A percentile compares a stretch with the other conserved stretches of the same genome.
Evolutionary conservation across 2,113 vertebrate species (phyloP).

Genomic region (Cheilinus undulatus): DNA sequence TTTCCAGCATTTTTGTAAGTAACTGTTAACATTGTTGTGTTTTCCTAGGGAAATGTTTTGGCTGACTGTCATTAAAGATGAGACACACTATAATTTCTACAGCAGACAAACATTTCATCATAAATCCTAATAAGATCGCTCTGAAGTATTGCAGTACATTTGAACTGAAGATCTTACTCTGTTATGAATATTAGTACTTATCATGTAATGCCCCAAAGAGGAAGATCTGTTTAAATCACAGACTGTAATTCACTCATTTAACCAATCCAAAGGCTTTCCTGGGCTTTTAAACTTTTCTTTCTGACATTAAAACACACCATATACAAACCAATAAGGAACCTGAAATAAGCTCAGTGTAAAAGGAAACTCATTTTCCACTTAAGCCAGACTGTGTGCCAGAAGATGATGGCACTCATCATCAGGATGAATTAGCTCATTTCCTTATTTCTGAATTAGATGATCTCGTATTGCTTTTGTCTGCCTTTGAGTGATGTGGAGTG

Average conservation of each 20-base stretch:
- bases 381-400: slow-evolving; percentile 1
- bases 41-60: too few species aligned
- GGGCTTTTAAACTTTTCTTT: background rate
- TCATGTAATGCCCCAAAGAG: background rate
- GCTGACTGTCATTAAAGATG: too few species aligned
- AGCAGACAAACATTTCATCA: too few species aligned
- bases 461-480: slow-evolving; percentile 32
- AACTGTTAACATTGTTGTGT: too few species aligned
- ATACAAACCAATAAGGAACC: slow-evolving; percentile 10
- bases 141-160: background rate
- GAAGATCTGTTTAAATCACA: background rate
- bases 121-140: background rate
- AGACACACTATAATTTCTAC: too few species aligned
- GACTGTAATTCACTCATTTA: background rate
- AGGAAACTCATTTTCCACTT: slow-evolving; percentile 31
- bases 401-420: slow-evolving; percentile 33
- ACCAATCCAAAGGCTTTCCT: background rate
- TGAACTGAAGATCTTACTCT: background rate
- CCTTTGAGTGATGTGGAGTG: slow-evolving; percentile 17
- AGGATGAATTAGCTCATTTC: slow-evolving; percentile 32
- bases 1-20: too few species aligned
- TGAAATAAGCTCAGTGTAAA: slow-evolving; percentile 5
- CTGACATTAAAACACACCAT: background rate
- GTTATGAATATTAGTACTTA: background rate
- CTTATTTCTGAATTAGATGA: slow-evolving; percentile 43